A percentile compares a stretch with the other conserved stretches of the same genome.
Conservation (phyloP, 2,888 invertebrate species). For the Blastobasis lacticolella region DNA sequence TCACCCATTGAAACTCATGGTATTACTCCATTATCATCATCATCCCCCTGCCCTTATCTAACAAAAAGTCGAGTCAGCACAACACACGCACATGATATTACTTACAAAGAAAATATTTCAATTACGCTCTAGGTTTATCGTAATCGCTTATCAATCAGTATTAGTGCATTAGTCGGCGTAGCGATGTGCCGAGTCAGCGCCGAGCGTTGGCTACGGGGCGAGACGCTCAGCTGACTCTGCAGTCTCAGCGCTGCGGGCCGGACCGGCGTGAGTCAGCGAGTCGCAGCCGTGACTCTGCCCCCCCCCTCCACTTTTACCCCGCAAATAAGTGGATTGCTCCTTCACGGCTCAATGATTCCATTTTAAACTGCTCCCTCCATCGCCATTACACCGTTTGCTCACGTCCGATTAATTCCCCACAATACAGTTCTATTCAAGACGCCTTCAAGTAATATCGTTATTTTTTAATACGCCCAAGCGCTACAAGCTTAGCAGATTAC, state of each 20-base stretch:
- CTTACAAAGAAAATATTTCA: too few relatives aligned
- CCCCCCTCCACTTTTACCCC: slow-evolving; percentile 42
- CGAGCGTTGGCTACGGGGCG: slow-evolving; percentile 29
- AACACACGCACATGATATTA: too few relatives aligned
- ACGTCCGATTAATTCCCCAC: slow-evolving; percentile 15
- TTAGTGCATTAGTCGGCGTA: slow-evolving; percentile 41
- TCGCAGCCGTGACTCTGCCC: slow-evolving; percentile 41
- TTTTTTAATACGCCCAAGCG: too few relatives aligned
- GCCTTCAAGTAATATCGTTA: too few relatives aligned
- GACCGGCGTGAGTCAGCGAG: slow-evolving; percentile 54
- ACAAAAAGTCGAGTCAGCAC: too few relatives aligned
- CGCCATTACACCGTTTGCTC: slow-evolving; percentile 37
- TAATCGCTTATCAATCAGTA: slow-evolving; percentile 54
- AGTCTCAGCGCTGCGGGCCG: slow-evolving; percentile 33
- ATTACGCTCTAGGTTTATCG: slow-evolving; percentile 16
- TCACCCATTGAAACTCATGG: too few relatives aligned
- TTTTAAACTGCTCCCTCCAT: slow-evolving; percentile 46
- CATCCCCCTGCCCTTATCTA: too few relatives aligned
- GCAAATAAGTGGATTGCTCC: slow-evolving; percentile 67
- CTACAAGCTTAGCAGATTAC: too few relatives aligned
- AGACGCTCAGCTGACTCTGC: slow-evolving; percentile 46
- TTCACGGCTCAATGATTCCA: slow-evolving; percentile 55
- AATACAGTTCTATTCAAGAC: too few relatives aligned
- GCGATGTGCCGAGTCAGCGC: slow-evolving; percentile 45
- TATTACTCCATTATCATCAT: too few relatives aligned